phyloP scores from a whole-genome alignment of 37 sponge, comb jelly and placozoan genomes.

The Ianthella basta region DNA sequence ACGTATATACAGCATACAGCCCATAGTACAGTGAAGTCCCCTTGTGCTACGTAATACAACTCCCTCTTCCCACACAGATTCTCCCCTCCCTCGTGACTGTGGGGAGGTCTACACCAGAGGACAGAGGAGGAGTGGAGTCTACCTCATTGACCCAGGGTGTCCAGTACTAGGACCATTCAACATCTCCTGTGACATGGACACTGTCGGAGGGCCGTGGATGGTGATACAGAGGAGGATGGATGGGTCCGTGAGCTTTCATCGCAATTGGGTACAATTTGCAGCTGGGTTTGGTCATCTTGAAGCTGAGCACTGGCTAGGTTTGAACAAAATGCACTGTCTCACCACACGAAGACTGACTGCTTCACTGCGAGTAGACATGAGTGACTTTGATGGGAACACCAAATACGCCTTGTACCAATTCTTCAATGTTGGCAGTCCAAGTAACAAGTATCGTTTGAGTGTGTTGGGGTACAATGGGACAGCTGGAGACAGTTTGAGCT shows the following conservation, averaged over 20 bases:
- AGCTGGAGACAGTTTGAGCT: background rate
- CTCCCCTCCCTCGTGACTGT: constrained; percentile 14
- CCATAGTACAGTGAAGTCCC: no score
- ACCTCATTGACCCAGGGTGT: constrained; percentile 31
- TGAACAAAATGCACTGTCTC: background rate
- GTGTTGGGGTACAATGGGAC: constrained; percentile 1
- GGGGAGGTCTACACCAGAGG: background rate
- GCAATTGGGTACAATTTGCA: background rate
- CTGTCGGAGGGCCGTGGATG: no score
- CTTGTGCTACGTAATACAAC: no score
- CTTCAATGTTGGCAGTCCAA: background rate
- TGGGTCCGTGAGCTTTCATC: no score
- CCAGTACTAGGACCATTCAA: no score
- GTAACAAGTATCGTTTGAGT: constrained; percentile 6
- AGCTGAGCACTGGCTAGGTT: background rate
- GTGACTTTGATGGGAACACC: constrained; percentile 19
- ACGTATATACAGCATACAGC: no score
- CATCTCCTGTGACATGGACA: no score
- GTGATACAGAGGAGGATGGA: no score
- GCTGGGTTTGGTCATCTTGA: background rate
- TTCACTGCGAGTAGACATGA: constrained; percentile 24
- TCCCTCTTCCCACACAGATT: no score
- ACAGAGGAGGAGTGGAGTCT: constrained; percentile 13
- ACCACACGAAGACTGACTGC: background rate
- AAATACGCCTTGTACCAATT: constrained; percentile 24